A percentile compares a stretch with the other conserved stretches of the same genome.
phyloP scores from a whole-genome alignment of 2,797 vertebrate genomes.

The Heteromormyrus szaboi region DNA sequence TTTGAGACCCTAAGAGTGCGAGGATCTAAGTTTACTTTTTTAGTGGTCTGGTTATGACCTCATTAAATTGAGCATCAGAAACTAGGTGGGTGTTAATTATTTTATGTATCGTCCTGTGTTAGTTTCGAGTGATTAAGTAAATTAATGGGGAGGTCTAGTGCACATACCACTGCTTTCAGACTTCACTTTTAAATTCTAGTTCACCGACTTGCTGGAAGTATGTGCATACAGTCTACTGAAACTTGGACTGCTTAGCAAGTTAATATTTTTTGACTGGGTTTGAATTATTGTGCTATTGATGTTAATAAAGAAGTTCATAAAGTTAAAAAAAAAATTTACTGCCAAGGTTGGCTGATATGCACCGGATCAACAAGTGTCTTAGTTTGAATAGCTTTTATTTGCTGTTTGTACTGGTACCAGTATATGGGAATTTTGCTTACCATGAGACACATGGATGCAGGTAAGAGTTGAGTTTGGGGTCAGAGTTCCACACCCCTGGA shows the following conservation, averaged over 20 bases:
- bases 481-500: background rate
- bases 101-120: background rate
- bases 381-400: background rate
- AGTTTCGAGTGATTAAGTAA: background rate
- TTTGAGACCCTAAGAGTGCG: background rate
- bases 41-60: background rate
- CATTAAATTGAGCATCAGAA: background rate
- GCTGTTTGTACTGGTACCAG: background rate
- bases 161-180: background rate
- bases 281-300: background rate
- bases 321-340: background rate
- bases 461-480: background rate
- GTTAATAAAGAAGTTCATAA: background rate
- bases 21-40: background rate
- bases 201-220: background rate
- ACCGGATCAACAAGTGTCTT: background rate
- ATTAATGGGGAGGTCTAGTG: background rate
- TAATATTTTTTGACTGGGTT: background rate
- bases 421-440: background rate
- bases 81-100: background rate
- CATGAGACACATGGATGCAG: background rate
- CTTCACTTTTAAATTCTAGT: background rate
- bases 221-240: background rate
- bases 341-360: background rate
- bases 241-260: background rate